Evolutionary conservation across 1,140 invertebrate species (phyloP).

Genomic region (Agrypnia vestita): DNA sequence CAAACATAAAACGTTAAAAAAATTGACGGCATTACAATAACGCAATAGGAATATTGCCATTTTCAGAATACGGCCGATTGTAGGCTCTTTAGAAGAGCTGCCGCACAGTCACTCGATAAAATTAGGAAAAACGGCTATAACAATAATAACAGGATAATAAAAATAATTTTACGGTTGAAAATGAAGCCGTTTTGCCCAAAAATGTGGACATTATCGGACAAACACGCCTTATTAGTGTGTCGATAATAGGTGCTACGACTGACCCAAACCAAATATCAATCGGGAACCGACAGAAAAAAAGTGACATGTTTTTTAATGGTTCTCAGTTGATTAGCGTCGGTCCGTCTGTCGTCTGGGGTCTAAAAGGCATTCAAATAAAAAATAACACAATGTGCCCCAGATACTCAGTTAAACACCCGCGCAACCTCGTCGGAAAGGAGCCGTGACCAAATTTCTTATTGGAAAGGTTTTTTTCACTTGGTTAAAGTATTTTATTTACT

Average conservation of each 20-base stretch:
- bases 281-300: conserved; percentile 14
- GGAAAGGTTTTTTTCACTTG: not conserved
- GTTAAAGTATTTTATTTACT: too few relatives aligned
- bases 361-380: not conserved
- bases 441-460: not conserved
- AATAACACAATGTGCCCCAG: not conserved
- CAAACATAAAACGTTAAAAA: too few relatives aligned
- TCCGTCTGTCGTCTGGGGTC: not conserved
- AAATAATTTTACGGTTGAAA: conserved; percentile 8
- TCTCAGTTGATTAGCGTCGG: conserved; percentile 9
- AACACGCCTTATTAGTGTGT: conserved; percentile 2
- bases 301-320: conserved; percentile 17
- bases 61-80: too few relatives aligned
- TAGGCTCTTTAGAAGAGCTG: too few relatives aligned
- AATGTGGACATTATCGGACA: not conserved
- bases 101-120: too few relatives aligned
- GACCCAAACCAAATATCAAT: conserved; percentile 20
- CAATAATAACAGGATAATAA: not conserved
- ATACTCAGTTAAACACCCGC: not conserved
- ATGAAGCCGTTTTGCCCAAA: conserved; percentile 11
- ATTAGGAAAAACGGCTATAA: too few relatives aligned
- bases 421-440: conserved; percentile 4
- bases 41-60: too few relatives aligned
- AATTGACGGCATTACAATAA: too few relatives aligned
- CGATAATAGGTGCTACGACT: conserved; percentile 14